Evolutionary conservation across 2,113 vertebrate species (phyloP), one percentile per base, ranked within the genome.

Genomic region (Vimba vimba): DNA sequence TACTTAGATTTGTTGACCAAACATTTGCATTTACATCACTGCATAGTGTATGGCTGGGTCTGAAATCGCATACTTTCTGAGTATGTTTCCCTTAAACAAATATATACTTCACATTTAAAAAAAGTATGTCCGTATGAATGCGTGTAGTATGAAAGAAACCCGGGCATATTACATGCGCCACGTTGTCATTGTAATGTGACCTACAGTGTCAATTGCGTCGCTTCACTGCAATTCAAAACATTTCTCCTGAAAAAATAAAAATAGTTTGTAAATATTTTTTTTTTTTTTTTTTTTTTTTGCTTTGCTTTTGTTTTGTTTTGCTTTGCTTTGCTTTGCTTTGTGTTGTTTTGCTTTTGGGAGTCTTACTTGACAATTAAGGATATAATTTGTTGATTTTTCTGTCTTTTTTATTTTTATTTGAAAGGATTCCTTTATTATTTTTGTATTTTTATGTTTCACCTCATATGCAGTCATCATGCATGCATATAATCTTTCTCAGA

Each of bases 201-300:
- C 13, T 64, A 64, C 13, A 25, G 60, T 5, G n/a, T 66, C 62
- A 66, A 13, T 19, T 52, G 15, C 15, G 15, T 17, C 15, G 1
- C 4, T 52, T 52, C 50, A 17, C 13, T 52, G 50, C 52, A 55
- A 2, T 19, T 19, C 5, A 55, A 19, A 52, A 17, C 17, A 8
- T 43, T 43, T 8, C 7, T 43, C 39, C 39, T 0, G 39, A 7
- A 50, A 50, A 13, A 50, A 50, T 1, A 50, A 50, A 50, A 15
- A 15, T 15, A 5, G 13, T 50, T 43, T 0, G 47, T 50, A 52
- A 50, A 15, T 50, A 50, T 50, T 50, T 13, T 0, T n/a, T n/a
- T n/a, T 50, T 13, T 1, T 5, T 59, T 9, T 8, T 0, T 0
- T 59, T 59, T 17, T 17, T 19, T 13, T 0, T 4, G 15, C 0